A percentile compares a stretch with the other conserved stretches of the same genome.
These are phyloP conservation scores for Hirtodrosophila histrioides DNA, from an alignment of 2,888 invertebrate genomes.

Conservation along the genomic window DNA sequence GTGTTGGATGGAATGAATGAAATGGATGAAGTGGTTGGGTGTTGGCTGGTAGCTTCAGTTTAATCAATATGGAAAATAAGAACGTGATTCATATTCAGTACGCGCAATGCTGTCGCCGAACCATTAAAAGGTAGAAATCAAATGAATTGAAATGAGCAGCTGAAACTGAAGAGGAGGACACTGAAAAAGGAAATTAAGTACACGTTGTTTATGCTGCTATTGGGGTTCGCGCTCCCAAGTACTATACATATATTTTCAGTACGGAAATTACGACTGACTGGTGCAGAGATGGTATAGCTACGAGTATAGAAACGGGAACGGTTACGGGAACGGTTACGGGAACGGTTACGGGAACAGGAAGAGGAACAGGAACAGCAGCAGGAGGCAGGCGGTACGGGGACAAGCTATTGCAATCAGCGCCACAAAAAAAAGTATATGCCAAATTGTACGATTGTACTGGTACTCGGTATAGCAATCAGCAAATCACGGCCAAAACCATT, in stretches of 20 bases:
- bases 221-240: background rate
- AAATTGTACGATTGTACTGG: conserved; percentile 29
- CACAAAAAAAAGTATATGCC: conserved; percentile 34
- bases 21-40: background rate
- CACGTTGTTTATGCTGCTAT: conserved; percentile 48
- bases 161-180: conserved; percentile 1
- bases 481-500: conserved; percentile 18
- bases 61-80: conserved; percentile 73
- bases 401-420: conserved; percentile 30
- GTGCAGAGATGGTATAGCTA: no score
- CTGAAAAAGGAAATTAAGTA: conserved; percentile 66
- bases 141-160: conserved; percentile 60
- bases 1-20: background rate
- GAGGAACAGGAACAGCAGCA: no score
- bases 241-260: conserved; percentile 36
- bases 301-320: conserved; percentile 18
- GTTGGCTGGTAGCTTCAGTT: conserved; percentile 24
- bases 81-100: conserved; percentile 70
- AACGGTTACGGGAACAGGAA: conserved; percentile 3
- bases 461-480: conserved; percentile 39
- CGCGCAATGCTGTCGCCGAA: conserved; percentile 51
- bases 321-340: background rate
- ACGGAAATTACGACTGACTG: conserved; percentile 60
- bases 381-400: conserved; percentile 4
- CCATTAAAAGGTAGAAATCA: conserved; percentile 57